These are phyloP conservation scores for Dicrurus megarhynchus DNA, from an alignment of 2,113 vertebrate species.

Conservation along the genomic window DNA sequence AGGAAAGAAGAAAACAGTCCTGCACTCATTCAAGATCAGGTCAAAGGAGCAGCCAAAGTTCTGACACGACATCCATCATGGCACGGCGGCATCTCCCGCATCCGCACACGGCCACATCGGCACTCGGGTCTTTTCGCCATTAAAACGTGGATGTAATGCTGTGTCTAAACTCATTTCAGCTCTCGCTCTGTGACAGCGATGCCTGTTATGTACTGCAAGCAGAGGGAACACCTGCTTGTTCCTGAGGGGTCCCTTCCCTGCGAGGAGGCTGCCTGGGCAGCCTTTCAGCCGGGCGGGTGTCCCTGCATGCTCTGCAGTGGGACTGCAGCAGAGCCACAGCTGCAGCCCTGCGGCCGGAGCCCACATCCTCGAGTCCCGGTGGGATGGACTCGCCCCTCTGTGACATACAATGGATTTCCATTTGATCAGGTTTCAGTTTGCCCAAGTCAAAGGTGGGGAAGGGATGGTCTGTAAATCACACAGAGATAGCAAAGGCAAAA, in stretches of 20 bases:
- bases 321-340: background rate
- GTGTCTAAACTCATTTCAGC: background rate
- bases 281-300: rapidly evolving
- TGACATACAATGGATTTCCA: rapidly evolving
- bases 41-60: conserved; percentile 65
- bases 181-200: background rate
- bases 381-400: background rate
- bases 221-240: background rate
- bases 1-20: background rate
- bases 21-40: background rate
- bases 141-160: background rate
- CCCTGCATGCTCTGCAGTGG: rapidly evolving
- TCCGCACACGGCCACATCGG: rapidly evolving
- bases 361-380: rapidly evolving
- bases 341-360: background rate
- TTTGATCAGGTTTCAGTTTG: background rate
- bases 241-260: background rate
- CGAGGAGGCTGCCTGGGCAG: background rate
- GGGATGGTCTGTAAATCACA: background rate
- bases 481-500: rapidly evolving
- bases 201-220: rapidly evolving
- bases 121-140: background rate
- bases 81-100: background rate
- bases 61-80: conserved; percentile 63
- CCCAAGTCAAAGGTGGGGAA: background rate